These are phyloP conservation scores for Corythaeola cristata DNA, from an alignment of 2,113 vertebrate species.

Conservation along the genomic window DNA sequence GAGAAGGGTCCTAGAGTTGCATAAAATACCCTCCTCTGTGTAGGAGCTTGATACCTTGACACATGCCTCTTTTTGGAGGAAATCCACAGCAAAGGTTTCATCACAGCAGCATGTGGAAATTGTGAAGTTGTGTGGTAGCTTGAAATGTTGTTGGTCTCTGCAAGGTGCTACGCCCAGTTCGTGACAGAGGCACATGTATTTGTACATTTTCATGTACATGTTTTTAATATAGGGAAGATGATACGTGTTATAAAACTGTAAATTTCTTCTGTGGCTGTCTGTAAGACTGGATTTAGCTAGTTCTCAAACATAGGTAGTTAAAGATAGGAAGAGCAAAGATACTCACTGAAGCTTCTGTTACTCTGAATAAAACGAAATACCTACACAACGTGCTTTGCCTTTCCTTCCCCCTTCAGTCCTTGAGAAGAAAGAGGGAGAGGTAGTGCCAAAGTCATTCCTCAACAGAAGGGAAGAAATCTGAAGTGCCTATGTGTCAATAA, in stretches of 20 bases:
- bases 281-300: neutral
- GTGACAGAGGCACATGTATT: neutral
- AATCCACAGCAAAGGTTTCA: neutral
- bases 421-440: neutral
- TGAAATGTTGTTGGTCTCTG: neutral
- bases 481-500: neutral
- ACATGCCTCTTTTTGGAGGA: neutral
- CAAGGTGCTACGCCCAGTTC: neutral
- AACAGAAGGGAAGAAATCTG: neutral
- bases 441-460: neutral
- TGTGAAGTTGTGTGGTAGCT: neutral
- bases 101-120: neutral
- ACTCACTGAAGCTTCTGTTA: neutral
- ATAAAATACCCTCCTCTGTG: neutral
- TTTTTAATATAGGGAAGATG: neutral
- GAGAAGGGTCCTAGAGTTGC: neutral
- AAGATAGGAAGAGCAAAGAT: neutral
- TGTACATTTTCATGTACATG: neutral
- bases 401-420: neutral
- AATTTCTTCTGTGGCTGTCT: neutral
- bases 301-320: neutral
- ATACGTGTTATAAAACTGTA: neutral
- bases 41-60: neutral
- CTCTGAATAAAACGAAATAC: neutral
- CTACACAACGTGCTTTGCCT: neutral